phyloP scores from a whole-genome alignment of 2,888 invertebrate genomes.

The Metalampra italica region DNA sequence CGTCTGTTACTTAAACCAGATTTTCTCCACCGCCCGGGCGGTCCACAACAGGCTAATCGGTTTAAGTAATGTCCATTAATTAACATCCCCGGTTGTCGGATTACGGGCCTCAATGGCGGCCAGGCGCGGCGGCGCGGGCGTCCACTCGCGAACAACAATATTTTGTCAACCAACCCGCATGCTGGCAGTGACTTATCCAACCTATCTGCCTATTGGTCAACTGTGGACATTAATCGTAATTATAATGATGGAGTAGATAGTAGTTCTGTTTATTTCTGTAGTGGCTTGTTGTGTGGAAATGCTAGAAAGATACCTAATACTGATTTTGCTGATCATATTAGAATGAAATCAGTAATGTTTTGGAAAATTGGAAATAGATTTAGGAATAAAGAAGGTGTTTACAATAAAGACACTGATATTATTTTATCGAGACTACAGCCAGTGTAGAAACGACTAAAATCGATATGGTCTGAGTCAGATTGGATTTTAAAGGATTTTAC shows the following conservation, averaged over 20 bases:
- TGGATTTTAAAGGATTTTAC: not conserved
- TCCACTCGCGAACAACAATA: constrained; percentile 48
- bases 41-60: constrained; percentile 52
- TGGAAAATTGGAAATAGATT: not conserved
- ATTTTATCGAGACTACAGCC: no score
- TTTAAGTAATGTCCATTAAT: constrained; percentile 69
- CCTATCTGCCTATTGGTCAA: constrained; percentile 22
- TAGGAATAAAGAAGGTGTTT: not conserved
- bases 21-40: constrained; percentile 35
- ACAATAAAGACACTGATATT: no score
- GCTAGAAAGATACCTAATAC: not conserved
- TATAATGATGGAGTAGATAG: constrained; percentile 22
- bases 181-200: constrained; percentile 18
- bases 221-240: constrained; percentile 39
- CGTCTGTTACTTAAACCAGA: constrained; percentile 10
- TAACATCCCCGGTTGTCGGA: constrained; percentile 48
- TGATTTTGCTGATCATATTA: not conserved
- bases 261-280: not conserved
- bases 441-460: no score
- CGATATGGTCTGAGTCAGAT: no score
- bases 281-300: not conserved
- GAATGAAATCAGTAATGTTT: not conserved
- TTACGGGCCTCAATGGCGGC: constrained; percentile 32
- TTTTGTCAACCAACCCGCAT: constrained; percentile 57
- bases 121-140: constrained; percentile 19